phyloP scores from a whole-genome alignment of 2,113 vertebrate species.

The Chloroceryle aenea region DNA sequence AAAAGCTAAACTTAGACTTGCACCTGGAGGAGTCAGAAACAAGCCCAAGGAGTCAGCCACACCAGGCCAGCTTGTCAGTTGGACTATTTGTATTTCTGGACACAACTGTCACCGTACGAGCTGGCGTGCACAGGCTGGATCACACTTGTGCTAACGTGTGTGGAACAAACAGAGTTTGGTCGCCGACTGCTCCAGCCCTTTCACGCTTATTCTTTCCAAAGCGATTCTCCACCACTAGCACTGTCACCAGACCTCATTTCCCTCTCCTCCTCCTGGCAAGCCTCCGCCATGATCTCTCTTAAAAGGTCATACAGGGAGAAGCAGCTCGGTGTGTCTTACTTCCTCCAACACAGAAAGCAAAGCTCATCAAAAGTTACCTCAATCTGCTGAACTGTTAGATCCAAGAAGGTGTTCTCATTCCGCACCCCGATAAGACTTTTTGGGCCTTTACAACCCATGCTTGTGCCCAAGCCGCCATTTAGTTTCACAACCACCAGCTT shows the following conservation, averaged over 20 bases:
- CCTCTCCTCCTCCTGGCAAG: neutral
- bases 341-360: neutral
- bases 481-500: slow-evolving; percentile 96
- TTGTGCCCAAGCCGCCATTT: slow-evolving; percentile 95
- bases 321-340: neutral
- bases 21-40: neutral
- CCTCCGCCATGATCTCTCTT: neutral
- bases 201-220: neutral
- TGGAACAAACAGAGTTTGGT: neutral
- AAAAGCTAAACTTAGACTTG: neutral
- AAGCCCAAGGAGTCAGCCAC: neutral
- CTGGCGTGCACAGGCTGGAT: neutral
- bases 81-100: neutral
- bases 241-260: accelerated
- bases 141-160: neutral
- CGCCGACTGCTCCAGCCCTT: accelerated
- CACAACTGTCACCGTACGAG: neutral
- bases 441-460: slow-evolving; percentile 97
- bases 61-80: neutral
- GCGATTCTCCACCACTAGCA: neutral
- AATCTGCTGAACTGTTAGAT: slow-evolving; percentile 96
- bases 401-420: slow-evolving; percentile 97
- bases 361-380: slow-evolving; percentile 78
- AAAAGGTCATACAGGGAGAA: neutral
- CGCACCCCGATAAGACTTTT: slow-evolving; percentile 97